phyloP scores from a whole-genome alignment of 2,888 invertebrate species.

The Eilema griseolum region DNA sequence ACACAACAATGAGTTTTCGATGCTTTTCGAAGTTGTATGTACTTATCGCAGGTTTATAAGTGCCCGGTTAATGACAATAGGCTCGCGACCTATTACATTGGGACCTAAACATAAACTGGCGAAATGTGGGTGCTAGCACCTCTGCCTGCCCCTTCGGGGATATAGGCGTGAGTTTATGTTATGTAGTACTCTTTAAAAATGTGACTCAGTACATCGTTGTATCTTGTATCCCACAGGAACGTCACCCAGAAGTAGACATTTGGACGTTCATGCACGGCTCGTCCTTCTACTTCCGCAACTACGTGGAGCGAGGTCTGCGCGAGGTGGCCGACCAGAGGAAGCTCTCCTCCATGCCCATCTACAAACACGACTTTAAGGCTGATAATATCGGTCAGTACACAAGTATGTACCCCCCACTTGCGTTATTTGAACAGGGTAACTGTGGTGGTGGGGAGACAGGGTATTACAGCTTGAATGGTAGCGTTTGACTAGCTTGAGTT shows the following conservation, averaged over 20 bases:
- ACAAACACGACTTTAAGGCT: constrained; percentile 74
- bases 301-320: constrained; percentile 91
- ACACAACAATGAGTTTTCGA: too few species aligned
- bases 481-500: background rate
- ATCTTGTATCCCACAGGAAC: constrained; percentile 76
- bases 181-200: too few species aligned
- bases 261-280: constrained; percentile 94
- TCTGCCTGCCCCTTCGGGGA: too few species aligned
- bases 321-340: constrained; percentile 82
- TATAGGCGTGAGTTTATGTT: too few species aligned
- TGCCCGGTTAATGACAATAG: too few species aligned
- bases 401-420: constrained; percentile 5
- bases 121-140: too few species aligned
- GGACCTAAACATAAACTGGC: too few species aligned
- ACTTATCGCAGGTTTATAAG: too few species aligned
- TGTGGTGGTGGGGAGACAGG: background rate
- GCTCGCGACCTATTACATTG: too few species aligned
- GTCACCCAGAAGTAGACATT: constrained; percentile 94
- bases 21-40: too few species aligned
- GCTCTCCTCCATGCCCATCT: constrained; percentile 69
- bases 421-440: background rate
- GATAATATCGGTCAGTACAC: constrained; percentile 71
- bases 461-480: background rate
- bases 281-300: constrained; percentile 95
- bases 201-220: too few species aligned